These are phyloP conservation scores for Ephydatia muelleri DNA, from an alignment of 37 sponge, comb jelly and placozoan species.

Conservation along the genomic window DNA sequence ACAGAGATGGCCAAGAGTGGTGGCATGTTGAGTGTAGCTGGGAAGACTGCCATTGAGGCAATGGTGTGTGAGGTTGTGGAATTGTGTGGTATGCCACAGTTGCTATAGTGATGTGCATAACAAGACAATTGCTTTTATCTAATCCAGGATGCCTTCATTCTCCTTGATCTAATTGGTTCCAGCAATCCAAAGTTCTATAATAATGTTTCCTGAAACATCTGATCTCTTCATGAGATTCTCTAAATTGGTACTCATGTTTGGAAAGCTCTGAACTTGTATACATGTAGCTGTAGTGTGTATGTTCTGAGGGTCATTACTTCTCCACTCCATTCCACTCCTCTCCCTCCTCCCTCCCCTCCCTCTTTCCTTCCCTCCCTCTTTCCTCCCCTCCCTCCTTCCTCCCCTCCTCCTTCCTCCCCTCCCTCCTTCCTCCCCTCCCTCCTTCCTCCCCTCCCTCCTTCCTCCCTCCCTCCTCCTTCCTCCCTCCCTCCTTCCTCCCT, in stretches of 20 bases:
- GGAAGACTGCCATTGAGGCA: constrained; percentile 69
- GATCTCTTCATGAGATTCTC: constrained; percentile 58
- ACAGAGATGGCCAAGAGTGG: constrained; percentile 47
- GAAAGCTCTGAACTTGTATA: constrained; percentile 13
- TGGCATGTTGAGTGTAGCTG: constrained; percentile 68
- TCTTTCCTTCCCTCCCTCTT: too few relatives aligned
- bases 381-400: not conserved
- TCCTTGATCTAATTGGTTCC: constrained; percentile 96
- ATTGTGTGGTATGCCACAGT: not conserved
- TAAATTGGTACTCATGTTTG: constrained; percentile 64
- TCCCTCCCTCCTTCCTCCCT: too few relatives aligned
- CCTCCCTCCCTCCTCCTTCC: too few relatives aligned
- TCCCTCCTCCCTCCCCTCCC: not conserved
- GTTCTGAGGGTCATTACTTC: not conserved
- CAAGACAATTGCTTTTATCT: not conserved
- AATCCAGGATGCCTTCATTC: constrained; percentile 86
- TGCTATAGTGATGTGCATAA: not conserved
- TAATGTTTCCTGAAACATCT: constrained; percentile 30
- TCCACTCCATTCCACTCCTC: not conserved
- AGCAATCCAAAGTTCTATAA: constrained; percentile 62
- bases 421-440: too few relatives aligned
- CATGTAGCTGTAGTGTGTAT: constrained; percentile 9
- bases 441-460: too few relatives aligned
- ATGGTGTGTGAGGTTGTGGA: constrained; percentile 48
- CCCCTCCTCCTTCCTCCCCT: too few relatives aligned